Conservation (phyloP, 2,888 invertebrate species). For the Rhimphoctona megacephalus region DNA sequence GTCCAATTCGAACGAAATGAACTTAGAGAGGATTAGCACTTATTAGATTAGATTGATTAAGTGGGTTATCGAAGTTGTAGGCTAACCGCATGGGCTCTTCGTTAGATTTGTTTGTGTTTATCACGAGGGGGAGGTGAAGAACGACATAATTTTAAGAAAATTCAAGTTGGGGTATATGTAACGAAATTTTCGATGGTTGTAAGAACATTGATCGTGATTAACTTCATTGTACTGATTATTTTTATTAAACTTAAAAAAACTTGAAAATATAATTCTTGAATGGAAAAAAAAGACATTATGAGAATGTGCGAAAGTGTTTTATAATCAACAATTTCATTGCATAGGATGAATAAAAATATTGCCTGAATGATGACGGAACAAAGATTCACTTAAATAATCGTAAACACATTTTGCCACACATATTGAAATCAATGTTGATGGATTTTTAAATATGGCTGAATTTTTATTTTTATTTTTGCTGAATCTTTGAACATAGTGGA, state of each 20-base stretch:
- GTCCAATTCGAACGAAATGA: conserved; percentile 59
- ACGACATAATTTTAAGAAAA: not conserved
- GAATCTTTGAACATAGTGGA: not conserved
- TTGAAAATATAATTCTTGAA: no score
- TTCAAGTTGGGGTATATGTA: not conserved
- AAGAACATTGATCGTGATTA: not conserved
- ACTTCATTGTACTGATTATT: not conserved
- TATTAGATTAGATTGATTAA: no score
- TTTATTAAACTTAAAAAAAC: not conserved
- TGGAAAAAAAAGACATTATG: not conserved
- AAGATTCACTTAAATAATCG: no score
- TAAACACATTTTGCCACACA: no score
- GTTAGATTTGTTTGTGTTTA: not conserved
- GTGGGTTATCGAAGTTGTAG: conserved; percentile 61
- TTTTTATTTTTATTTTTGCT: not conserved
- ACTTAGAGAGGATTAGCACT: conserved; percentile 60
- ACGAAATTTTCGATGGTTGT: not conserved
- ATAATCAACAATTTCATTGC: no score
- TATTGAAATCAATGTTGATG: not conserved
- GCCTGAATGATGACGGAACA: no score
- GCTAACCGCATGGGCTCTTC: conserved; percentile 11
- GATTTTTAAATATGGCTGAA: not conserved
- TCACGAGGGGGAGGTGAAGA: not conserved
- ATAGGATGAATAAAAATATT: no score
- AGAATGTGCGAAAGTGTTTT: no score